A percentile compares a stretch with the other conserved stretches of the same genome.
These are phyloP conservation scores for Hippocampus abdominalis DNA, from an alignment of 2,113 vertebrate species.

Conservation along the genomic window DNA sequence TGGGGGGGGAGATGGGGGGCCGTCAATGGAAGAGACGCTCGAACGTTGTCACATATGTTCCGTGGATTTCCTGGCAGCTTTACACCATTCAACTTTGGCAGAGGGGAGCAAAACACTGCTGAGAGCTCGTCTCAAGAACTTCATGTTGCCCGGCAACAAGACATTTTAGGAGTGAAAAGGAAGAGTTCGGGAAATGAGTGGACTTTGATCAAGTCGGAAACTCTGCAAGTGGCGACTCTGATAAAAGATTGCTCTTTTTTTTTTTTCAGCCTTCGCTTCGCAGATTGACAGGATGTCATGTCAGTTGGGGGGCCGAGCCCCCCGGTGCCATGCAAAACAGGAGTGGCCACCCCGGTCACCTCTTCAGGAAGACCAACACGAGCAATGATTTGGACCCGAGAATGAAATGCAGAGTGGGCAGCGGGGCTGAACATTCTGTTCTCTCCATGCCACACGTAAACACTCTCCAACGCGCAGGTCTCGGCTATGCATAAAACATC, in stretches of 20 bases:
- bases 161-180: conserved; percentile 17
- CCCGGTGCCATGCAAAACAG: not conserved
- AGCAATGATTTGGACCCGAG: conserved; percentile 23
- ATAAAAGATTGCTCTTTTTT: not conserved
- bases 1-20: conserved; percentile 23
- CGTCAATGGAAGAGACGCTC: conserved; percentile 47
- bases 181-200: conserved; percentile 27
- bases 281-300: not conserved
- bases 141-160: conserved; percentile 45
- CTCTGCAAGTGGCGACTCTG: not conserved
- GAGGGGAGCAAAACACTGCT: conserved; percentile 1
- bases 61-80: conserved; percentile 32
- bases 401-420: conserved; percentile 33
- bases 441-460: conserved; percentile 20
- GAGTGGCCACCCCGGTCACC: conserved; percentile 4
- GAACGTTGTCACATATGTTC: conserved; percentile 22
- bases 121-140: conserved; percentile 15
- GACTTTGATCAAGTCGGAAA: conserved; percentile 13
- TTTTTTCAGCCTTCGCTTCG: not conserved
- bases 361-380: conserved; percentile 12
- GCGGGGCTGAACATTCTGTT: conserved; percentile 31
- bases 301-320: conserved; percentile 1
- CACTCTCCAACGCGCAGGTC: conserved; percentile 15
- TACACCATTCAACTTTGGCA: conserved; percentile 1
- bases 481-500: conserved; percentile 61